Evolutionary conservation across 1,140 invertebrate species (phyloP), one percentile per base, ranked within the genome.

Genomic region (Nebria ingens): DNA sequence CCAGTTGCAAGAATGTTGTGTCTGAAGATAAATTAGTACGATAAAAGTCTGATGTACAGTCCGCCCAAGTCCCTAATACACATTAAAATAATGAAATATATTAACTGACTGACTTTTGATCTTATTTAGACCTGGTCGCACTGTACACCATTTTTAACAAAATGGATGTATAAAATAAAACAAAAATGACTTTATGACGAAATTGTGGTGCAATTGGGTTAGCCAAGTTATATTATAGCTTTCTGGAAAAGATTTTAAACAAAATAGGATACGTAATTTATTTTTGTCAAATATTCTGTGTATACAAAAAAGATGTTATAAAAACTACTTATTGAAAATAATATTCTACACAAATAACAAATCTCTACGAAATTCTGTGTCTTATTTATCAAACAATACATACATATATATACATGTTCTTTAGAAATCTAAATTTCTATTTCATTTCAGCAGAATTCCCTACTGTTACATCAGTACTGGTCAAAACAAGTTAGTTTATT

Each of bases 331-430:
- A 45, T 45, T 45, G 15, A 6, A 45, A 45, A 45, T 17, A 45
- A 45, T 45, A 45, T 45, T 45, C 40, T 45, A 45, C 40, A 45
- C 40, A 45, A 34, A 45, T 45, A 12, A 45, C 17, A 45, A 45
- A 45, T 45, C 40, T 45, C 40, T 45, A 45, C 40, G 40, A 45
- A 11, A 6, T 45, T 45, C 17, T 45, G 40, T 45, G 40, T 45
- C 15, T 45, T 17, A 45, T 45, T 45, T 17, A 29, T 29, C n/a
- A n/a, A n/a, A n/a, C n/a, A n/a, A n/a, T n/a, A n/a, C n/a, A n/a
- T n/a, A 34, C 25, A 34, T 34, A 34, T 34, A 34, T 34, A 34
- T 34, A 34, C 25, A n/a, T 34, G n/a, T 34, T 34, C 25, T 34
- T 34, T 34, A 34, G 25, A n/a, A n/a, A n/a, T n/a, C n/a, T n/a